A percentile compares a stretch with the other conserved stretches of the same genome.
These are phyloP conservation scores for Lymantria monacha DNA, from an alignment of 2,888 invertebrate genomes.

Conservation along the genomic window DNA sequence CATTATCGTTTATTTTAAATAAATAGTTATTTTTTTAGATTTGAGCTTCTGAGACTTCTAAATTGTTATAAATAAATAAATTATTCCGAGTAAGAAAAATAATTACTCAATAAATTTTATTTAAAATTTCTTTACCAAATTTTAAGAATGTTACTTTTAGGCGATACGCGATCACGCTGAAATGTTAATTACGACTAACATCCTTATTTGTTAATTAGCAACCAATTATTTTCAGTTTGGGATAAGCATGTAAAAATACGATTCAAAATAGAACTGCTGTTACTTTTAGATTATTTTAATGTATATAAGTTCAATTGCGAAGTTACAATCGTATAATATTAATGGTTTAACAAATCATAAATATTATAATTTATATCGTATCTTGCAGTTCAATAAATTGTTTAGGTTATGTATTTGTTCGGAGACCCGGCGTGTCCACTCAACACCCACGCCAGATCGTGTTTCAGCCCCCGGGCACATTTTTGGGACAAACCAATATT, in stretches of 20 bases:
- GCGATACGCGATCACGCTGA: too few relatives aligned
- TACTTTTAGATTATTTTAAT: too few relatives aligned
- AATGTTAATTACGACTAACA: too few relatives aligned
- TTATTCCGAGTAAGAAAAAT: not conserved
- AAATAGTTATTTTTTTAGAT: not conserved
- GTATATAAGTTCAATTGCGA: slow-evolving; percentile 12
- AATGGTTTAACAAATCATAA: slow-evolving; percentile 51
- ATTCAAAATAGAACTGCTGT: too few relatives aligned
- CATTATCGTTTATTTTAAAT: not conserved
- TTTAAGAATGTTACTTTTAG: too few relatives aligned
- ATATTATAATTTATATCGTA: slow-evolving; percentile 57
- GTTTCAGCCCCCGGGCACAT: slow-evolving; percentile 78
- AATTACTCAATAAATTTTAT: too few relatives aligned
- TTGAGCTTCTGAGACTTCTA: too few relatives aligned
- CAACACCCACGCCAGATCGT: slow-evolving; percentile 70
- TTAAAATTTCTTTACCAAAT: too few relatives aligned
- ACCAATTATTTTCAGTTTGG: too few relatives aligned
- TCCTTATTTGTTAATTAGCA: too few relatives aligned
- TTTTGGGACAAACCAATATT: slow-evolving; percentile 81
- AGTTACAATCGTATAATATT: slow-evolving; percentile 37
- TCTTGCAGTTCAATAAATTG: slow-evolving; percentile 44
- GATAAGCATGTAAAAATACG: too few relatives aligned
- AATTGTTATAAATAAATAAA: not conserved
- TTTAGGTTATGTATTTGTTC: slow-evolving; percentile 32
- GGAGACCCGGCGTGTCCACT: slow-evolving; percentile 55